Conservation (phyloP, 2,888 invertebrate species). For the Asteroscopus sphinx region DNA sequence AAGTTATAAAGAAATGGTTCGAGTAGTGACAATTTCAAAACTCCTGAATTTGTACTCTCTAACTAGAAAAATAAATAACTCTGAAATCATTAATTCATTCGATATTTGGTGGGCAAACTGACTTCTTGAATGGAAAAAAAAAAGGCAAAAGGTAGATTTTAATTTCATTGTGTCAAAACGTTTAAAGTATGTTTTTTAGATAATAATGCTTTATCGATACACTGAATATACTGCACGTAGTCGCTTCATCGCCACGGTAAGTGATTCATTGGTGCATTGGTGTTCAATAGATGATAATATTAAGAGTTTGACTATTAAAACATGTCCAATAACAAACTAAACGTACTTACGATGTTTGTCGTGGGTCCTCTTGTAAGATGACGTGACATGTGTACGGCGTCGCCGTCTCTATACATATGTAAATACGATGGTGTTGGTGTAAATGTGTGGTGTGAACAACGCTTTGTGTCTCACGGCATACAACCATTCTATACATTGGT, state of each 20-base stretch:
- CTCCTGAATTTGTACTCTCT: too few species aligned
- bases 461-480: conserved; percentile 69
- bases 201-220: conserved; percentile 48
- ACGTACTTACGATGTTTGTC: conserved; percentile 52
- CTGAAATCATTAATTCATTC: too few species aligned
- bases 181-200: conserved; percentile 19
- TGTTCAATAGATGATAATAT: conserved; percentile 32
- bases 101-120: too few species aligned
- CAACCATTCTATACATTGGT: conserved; percentile 57
- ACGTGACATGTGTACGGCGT: conserved; percentile 8
- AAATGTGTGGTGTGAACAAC: conserved; percentile 66
- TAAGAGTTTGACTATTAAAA: conserved; percentile 21
- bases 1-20: too few species aligned
- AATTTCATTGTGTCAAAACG: not conserved
- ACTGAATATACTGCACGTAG: conserved; percentile 71
- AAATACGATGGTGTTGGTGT: conserved; percentile 67
- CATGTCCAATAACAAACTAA: conserved; percentile 61
- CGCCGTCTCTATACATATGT: conserved; percentile 43
- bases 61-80: too few species aligned
- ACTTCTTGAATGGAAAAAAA: too few species aligned
- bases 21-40: too few species aligned
- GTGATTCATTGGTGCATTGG: conserved; percentile 40
- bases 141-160: too few species aligned
- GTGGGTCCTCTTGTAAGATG: conserved; percentile 32
- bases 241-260: conserved; percentile 59